Base-by-base conservation (phyloP, 2,888 invertebrate species). In the Schrankia costaestrigalis region DNA sequence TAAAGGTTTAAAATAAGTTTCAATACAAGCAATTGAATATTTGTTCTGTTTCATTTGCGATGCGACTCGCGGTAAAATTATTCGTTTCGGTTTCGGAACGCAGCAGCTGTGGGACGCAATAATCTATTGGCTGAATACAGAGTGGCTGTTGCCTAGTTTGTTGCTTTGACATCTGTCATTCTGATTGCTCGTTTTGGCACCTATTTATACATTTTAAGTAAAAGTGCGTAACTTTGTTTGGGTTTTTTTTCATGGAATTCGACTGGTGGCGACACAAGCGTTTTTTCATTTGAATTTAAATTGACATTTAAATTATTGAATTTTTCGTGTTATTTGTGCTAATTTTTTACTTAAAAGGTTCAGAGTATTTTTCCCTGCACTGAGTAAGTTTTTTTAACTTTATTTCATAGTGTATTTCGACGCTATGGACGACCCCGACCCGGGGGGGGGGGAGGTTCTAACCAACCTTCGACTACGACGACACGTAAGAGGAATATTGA, bases 101-200 rank as follows among this genome's bases (percentile, higher is more conserved):
- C 39, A 48, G 11, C 52, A 47, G 40, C 13, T 25, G 27, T 62
- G 75, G n/a, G 78, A 67, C 72, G 83, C 74, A 84, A 82, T 63
- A 68, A 51, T 67, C 41, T 59, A 69, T 66, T 48, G 67, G 62
- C 60, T 67, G 84, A 80, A 85, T 85, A 77, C 60, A 51, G 64
- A 78, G 78, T 78, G 69, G 33, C 49, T 51, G 46, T 68, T 62
- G 65, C 63, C 67, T 57, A 53, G 58, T 63, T 61, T 60, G 54
- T 50, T 63, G 48, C 53, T 56, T 53, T 53, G 52, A 49, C 58
- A 51, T 34, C 38, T 63, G 62, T 58, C 57, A 58, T 51, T 36
- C 51, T 26, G 22, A 26, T 34, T 25, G 49, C 53, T 40, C 44
- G 53, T 46, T 58, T 60, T 46, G 49, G 55, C 50, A 53, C 47